Evolutionary conservation across 2,888 invertebrate genomes (phyloP), one percentile per base, ranked within the genome.

Genomic region (Leptinotarsa juncta): DNA sequence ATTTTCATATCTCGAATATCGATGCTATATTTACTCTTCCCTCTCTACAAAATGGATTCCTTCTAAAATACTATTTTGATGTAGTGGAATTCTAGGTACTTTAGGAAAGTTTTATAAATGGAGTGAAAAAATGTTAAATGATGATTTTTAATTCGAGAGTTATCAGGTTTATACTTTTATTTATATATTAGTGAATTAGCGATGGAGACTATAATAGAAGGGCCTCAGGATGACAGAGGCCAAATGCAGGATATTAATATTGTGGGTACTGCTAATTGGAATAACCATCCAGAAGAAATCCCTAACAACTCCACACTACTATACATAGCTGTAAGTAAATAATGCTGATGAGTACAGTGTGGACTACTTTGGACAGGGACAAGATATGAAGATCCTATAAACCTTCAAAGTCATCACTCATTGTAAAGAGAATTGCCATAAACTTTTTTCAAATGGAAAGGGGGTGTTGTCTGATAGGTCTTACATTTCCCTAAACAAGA

Each of bases 251-350:
- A 82, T 57, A 76, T 85, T 16, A 82, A 82, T 77, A 79, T 83
- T 77, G 80, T 84, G 32, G 79, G 81, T 71, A 69, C 83, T 20
- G 76, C 81, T n/a, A 77, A 76, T 62, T 85, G 85, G 85, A 75
- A 76, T 73, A 73, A 72, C 49, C 74, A 73, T 32, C 72, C 78
- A 55, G 77, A 79, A 65, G 78, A 78, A 74, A 76, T 81, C 53
- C 78, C 78, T 67, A 82, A 83, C 70, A 85, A 85, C 80, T 82
- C 85, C 32, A 86, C 86, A 48, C 83, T 86, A 77, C 76, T 87
- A 62, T 87, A 86, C 71, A 87, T 87, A 72, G 86, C 86, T 32
- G 87, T 87, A 83, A 85, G 86, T 85, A 73, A 55, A 66, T 16
- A 60, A 42, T 42, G 42, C 42, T 42, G 42, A 42, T 42, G 10